Conservation (phyloP, 2,888 invertebrate species). For the Tachina lurida region DNA sequence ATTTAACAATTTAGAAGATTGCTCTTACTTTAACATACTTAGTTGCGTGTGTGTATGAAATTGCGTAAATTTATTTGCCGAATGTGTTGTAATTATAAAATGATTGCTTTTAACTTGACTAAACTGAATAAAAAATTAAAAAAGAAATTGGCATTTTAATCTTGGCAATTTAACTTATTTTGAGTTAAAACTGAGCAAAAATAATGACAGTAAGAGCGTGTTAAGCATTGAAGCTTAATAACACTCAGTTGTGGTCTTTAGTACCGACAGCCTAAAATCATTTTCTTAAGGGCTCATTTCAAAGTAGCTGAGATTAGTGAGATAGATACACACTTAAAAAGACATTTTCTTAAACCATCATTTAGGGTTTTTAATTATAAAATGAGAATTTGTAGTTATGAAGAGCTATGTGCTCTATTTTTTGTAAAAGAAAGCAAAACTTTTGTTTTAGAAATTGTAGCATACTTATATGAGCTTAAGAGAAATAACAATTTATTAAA, state of each 20-base stretch:
- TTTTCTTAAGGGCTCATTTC: background rate
- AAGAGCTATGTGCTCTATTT: too few relatives aligned
- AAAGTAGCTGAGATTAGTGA: too few relatives aligned
- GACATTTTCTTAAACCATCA: too few relatives aligned
- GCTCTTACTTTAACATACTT: background rate
- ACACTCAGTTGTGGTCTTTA: background rate
- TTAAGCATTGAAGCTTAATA: conserved; percentile 20
- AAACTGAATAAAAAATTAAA: conserved; percentile 32
- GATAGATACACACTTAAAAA: too few relatives aligned
- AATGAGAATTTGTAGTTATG: too few relatives aligned
- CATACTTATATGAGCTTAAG: too few relatives aligned
- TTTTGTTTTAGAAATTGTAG: too few relatives aligned
- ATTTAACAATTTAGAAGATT: background rate
- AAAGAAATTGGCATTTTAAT: conserved; percentile 59
- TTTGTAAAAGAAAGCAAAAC: too few relatives aligned
- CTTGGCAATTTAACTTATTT: conserved; percentile 33
- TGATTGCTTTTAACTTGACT: conserved; percentile 52
- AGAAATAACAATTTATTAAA: too few relatives aligned
- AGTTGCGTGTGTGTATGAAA: background rate
- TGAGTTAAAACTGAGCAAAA: background rate
- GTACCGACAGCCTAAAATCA: background rate
- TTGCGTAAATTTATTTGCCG: background rate
- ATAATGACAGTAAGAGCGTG: background rate
- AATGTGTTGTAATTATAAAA: conserved; percentile 48
- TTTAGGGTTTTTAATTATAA: too few relatives aligned